These are phyloP conservation scores for Ichneumoninae sp. DNA, from an alignment of 2,888 invertebrate genomes.

Conservation along the genomic window DNA sequence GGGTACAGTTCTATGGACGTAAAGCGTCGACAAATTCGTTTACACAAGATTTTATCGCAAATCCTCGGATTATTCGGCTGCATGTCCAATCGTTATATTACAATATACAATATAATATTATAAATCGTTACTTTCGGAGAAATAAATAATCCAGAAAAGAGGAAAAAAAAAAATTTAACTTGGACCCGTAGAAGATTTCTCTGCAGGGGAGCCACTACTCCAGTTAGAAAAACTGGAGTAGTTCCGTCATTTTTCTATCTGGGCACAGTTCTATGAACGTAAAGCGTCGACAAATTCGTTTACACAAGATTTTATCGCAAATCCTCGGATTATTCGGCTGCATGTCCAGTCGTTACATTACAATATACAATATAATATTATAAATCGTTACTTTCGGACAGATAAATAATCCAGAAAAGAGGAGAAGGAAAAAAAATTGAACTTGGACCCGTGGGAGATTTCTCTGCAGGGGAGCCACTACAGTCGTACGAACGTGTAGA, in stretches of 20 bases:
- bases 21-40: too few relatives aligned
- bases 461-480: constrained; percentile 62
- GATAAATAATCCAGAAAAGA: constrained; percentile 5
- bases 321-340: not conserved
- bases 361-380: not conserved
- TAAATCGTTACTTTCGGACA: not conserved
- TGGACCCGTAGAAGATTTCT: constrained; percentile 50
- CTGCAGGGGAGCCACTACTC: constrained; percentile 62
- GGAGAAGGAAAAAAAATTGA: constrained; percentile 41
- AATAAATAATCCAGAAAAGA: constrained; percentile 5
- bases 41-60: too few relatives aligned
- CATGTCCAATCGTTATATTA: too few relatives aligned
- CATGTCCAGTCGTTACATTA: not conserved
- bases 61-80: too few relatives aligned
- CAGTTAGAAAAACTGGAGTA: too few relatives aligned
- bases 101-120: too few relatives aligned
- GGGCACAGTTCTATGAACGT: not conserved
- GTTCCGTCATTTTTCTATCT: too few relatives aligned
- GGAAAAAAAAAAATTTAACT: constrained; percentile 48
- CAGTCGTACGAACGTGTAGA: not conserved
- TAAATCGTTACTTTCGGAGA: not conserved
- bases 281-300: not conserved
- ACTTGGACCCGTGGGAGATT: constrained; percentile 47
- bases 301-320: not conserved
- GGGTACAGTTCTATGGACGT: too few relatives aligned